A percentile compares a stretch with the other conserved stretches of the same genome.
Evolutionary conservation across 1,140 invertebrate species (phyloP).

Genomic region (Hypothenemus hampei): DNA sequence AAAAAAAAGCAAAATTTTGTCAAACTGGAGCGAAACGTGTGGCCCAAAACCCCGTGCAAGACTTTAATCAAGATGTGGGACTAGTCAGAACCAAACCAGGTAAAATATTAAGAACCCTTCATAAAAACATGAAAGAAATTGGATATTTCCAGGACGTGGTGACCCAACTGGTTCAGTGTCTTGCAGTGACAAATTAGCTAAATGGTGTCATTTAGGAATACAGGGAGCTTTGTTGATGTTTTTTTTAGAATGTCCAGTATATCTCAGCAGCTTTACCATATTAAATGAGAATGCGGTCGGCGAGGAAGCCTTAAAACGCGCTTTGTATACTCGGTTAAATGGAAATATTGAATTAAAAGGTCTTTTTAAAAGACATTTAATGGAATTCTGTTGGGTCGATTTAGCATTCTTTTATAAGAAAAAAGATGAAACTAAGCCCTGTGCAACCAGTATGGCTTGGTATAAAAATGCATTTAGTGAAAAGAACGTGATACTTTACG

Average conservation of each 20-base stretch:
- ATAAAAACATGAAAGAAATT: no score
- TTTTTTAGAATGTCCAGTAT: conserved; percentile 63
- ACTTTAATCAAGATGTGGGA: conserved; percentile 64
- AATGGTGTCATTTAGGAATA: conserved; percentile 80
- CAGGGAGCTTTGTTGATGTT: conserved; percentile 73
- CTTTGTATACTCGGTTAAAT: conserved; percentile 52
- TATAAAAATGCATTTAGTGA: conserved; percentile 33
- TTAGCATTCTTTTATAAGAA: conserved; percentile 48
- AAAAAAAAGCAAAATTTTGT: conserved; percentile 46
- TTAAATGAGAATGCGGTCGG: conserved; percentile 63
- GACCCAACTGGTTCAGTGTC: conserved; percentile 84
- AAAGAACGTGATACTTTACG: background rate
- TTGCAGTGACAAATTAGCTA: conserved; percentile 89
- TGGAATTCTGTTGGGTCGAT: conserved; percentile 43
- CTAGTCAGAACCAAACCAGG: conserved; percentile 87
- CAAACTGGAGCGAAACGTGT: conserved; percentile 89
- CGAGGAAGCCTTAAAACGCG: conserved; percentile 59
- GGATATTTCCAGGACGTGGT: conserved; percentile 57
- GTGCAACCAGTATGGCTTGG: conserved; percentile 60
- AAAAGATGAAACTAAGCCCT: conserved; percentile 47
- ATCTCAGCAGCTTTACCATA: conserved; percentile 66
- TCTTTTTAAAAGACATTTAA: conserved; percentile 37
- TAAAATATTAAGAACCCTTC: no score
- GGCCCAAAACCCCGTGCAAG: conserved; percentile 48
- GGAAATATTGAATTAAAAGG: conserved; percentile 34